Conservation (phyloP, 2,888 invertebrate species). For the Lingula anatina region DNA sequence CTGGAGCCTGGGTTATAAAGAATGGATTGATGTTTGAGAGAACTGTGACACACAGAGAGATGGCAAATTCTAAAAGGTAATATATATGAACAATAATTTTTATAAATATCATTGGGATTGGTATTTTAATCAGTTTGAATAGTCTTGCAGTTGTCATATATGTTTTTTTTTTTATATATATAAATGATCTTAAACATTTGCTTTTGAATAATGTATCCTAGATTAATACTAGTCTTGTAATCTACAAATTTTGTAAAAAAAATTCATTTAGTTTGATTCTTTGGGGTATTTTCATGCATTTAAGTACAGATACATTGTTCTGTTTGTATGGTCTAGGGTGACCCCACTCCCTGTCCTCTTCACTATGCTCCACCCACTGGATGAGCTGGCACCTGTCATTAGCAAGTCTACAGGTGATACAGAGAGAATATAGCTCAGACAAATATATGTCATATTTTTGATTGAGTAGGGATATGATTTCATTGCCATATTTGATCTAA, state of each 20-base stretch:
- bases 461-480: no score
- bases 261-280: no score
- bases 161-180: not conserved
- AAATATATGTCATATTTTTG: no score
- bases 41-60: slow-evolving; percentile 31
- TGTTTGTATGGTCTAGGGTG: no score
- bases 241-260: no score
- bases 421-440: no score
- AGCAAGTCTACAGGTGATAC: slow-evolving; percentile 32
- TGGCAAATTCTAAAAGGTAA: slow-evolving; percentile 26
- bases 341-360: slow-evolving; percentile 63
- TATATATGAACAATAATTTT: not conserved
- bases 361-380: slow-evolving; percentile 81
- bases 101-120: not conserved
- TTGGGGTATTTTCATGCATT: no score
- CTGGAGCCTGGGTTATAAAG: slow-evolving; percentile 76
- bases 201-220: no score
- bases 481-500: no score
- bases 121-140: not conserved
- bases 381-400: slow-evolving; percentile 79
- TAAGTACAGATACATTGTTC: no score
- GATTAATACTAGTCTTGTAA: no score
- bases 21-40: slow-evolving; percentile 78
- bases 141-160: not conserved
- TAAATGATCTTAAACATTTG: no score